A percentile compares a stretch with the other conserved stretches of the same genome.
phyloP scores from a whole-genome alignment of 2,797 vertebrate species.

The Scolopax bukidnonensis region DNA sequence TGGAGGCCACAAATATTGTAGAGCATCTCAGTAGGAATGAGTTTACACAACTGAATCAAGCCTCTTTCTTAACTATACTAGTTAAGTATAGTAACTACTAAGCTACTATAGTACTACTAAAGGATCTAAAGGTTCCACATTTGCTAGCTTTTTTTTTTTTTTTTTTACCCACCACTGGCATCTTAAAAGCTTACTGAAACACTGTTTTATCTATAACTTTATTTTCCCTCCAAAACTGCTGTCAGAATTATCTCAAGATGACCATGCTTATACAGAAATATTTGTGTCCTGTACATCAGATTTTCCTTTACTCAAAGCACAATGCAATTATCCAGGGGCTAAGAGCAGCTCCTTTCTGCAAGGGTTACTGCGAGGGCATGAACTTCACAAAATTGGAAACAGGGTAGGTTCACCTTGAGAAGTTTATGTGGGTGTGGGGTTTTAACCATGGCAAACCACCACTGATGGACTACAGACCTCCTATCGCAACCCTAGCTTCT shows the following conservation, averaged over 20 bases:
- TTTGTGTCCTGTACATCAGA: not conserved
- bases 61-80: not conserved
- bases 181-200: not conserved
- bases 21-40: not conserved
- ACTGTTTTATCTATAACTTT: not conserved
- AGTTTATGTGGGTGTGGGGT: accelerated
- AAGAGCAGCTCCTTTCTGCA: not conserved
- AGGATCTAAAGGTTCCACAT: not conserved
- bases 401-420: too few relatives aligned
- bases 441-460: not conserved
- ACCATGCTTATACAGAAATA: not conserved
- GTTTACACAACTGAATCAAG: not conserved
- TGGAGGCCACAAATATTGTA: too few relatives aligned
- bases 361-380: not conserved
- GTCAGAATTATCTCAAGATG: not conserved
- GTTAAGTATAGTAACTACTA: too few relatives aligned
- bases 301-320: not conserved
- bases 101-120: too few relatives aligned
- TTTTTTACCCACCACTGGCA: not conserved
- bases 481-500: not conserved
- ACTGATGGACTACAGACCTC: not conserved
- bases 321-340: not conserved
- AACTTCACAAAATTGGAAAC: not conserved
- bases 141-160: not conserved
- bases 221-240: not conserved